Base-by-base conservation (phyloP, 2,888 invertebrate species). In the Scrobipalpa atriplicella region DNA sequence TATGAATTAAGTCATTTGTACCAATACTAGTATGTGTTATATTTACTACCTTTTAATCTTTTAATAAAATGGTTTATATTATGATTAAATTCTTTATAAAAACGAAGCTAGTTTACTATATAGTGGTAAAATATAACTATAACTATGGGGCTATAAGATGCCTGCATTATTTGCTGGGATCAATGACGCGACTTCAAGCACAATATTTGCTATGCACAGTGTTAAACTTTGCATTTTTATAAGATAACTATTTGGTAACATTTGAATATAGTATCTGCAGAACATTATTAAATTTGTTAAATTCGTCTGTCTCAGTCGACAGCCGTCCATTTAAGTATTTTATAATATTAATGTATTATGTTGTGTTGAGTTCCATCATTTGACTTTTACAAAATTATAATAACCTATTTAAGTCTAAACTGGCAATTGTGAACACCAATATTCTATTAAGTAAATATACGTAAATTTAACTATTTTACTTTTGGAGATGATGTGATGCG, bases 121-220 rank as follows among this genome's bases (percentile, higher is more conserved):
- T 52, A 52, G 18, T 60, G 29, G 52, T 10, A 52, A 52, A 47
- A 29, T 58, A 8, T 38, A 21, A 18, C 13, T 29, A 52, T 16
- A 52, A 66, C 19, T 47, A 38, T 39, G 36, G 67, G 41, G 64
- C 61, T 69, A 68, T 69, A 56, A 68, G 71, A 68, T 69, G 70
- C 66, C 62, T 72, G 63, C 71, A 71, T 71, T 72, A 73, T 75
- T 74, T 73, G 73, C 72, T 75, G 70, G 68, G 70, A 72, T 38
- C 63, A 19, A 70, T 67, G 68, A 74, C 77, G 75, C 73, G 74
- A 79, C 69, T 72, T 78, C 68, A 80, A 81, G 86, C 86, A 87
- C 87, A 86, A 85, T 74, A 76, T 75, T 76, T 75, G 79, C 77
- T 79, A 78, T 78, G 84, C 81, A 84, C 81, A 81, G 79, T 82